A percentile compares a stretch with the other conserved stretches of the same genome.
phyloP scores from a whole-genome alignment of 2,797 vertebrate genomes.

The Parotocinclus haroldoi region DNA sequence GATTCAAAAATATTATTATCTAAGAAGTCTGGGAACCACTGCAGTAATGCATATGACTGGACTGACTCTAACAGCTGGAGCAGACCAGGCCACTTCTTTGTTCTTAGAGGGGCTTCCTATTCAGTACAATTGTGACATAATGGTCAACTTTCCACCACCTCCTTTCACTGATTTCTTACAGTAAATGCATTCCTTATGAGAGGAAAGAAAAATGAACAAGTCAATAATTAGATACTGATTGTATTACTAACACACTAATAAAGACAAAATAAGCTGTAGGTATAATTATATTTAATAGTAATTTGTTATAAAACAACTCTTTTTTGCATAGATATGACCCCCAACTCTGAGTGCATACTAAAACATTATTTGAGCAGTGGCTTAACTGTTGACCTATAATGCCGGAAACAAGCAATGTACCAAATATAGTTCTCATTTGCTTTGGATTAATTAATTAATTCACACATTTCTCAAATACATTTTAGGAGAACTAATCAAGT shows the following conservation, averaged over 20 bases:
- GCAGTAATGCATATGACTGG: constrained; percentile 46
- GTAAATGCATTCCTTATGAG: constrained; percentile 67
- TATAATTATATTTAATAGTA: constrained; percentile 57
- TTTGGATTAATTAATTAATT: too few relatives aligned
- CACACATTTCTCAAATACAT: too few relatives aligned
- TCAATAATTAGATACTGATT: constrained; percentile 54
- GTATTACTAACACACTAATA: background rate
- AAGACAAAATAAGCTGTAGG: constrained; percentile 47
- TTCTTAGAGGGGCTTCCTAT: constrained; percentile 61
- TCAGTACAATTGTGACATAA: constrained; percentile 70
- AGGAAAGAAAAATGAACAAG: constrained; percentile 44
- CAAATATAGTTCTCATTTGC: too few relatives aligned
- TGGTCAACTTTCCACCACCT: constrained; percentile 59
- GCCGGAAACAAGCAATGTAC: too few relatives aligned
- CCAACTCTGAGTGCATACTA: too few relatives aligned
- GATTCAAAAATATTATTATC: background rate
- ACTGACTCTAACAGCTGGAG: constrained; percentile 61
- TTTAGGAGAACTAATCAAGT: too few relatives aligned
- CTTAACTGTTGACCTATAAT: too few relatives aligned
- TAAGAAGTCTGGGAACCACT: too few relatives aligned
- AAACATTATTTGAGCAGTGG: too few relatives aligned
- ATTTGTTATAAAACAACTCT: constrained; percentile 45
- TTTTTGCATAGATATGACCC: too few relatives aligned
- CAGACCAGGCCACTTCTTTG: constrained; percentile 61
- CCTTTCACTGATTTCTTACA: constrained; percentile 66